Evolutionary conservation across 2,113 vertebrate genomes (phyloP).

Genomic region (Oreotragus oreotragus): DNA sequence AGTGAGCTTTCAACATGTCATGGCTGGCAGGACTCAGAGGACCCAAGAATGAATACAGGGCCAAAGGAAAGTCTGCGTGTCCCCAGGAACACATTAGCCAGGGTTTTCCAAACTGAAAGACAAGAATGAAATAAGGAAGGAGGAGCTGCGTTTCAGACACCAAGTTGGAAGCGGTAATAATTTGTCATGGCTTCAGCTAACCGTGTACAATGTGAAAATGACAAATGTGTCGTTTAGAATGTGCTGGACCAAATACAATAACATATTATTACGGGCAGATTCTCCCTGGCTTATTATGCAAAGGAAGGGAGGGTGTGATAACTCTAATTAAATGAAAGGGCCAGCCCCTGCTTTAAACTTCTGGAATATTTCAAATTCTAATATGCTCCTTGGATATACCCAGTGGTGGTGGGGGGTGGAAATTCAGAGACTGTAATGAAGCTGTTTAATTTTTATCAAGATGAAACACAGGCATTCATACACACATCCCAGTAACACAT

Average conservation of each 20-base stretch:
- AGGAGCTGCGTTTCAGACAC: not conserved
- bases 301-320: not conserved
- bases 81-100: not conserved
- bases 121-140: not conserved
- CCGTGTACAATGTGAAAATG: not conserved
- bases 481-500: not conserved
- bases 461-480: not conserved
- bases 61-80: not conserved
- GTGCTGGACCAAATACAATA: constrained; percentile 23
- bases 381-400: constrained; percentile 54
- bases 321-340: constrained; percentile 30
- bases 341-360: constrained; percentile 36
- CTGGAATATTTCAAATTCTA: constrained; percentile 47
- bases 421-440: constrained; percentile 63
- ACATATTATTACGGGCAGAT: not conserved
- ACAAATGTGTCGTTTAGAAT: constrained; percentile 39
- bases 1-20: not conserved
- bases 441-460: constrained; percentile 66
- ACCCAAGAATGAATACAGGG: not conserved
- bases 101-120: not conserved
- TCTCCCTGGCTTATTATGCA: not conserved
- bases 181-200: constrained; percentile 18
- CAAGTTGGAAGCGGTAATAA: not conserved
- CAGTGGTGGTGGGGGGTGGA: not conserved
- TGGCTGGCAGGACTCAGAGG: not conserved